A percentile compares a stretch with the other conserved stretches of the same genome.
These are phyloP conservation scores for Eupithecia insigniata DNA, from an alignment of 2,888 invertebrate genomes.

Conservation along the genomic window DNA sequence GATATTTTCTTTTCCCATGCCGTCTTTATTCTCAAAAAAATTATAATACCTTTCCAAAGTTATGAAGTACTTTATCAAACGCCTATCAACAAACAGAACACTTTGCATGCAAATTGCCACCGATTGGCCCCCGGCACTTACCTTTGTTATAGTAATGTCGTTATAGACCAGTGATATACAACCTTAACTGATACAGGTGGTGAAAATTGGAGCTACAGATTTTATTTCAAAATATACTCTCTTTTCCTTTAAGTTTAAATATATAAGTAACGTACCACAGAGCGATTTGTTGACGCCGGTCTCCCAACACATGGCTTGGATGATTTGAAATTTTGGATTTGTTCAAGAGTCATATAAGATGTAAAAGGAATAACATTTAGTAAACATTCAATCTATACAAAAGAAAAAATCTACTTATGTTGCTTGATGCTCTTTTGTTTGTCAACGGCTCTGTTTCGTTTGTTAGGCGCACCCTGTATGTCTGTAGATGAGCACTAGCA, in stretches of 20 bases:
- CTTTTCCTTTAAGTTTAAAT: background rate
- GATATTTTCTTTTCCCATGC: background rate
- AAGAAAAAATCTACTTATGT: no score
- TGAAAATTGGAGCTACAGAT: background rate
- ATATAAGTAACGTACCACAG: background rate
- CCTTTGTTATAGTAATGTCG: conserved; percentile 6
- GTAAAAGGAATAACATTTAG: background rate
- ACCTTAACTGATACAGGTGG: background rate
- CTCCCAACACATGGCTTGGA: background rate
- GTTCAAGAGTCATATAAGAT: background rate
- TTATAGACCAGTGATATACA: conserved; percentile 5
- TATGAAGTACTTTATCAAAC: background rate
- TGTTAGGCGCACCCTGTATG: background rate
- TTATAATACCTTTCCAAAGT: background rate
- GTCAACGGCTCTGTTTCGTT: background rate
- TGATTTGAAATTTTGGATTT: background rate
- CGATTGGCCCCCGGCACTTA: conserved; percentile 9
- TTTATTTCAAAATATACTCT: background rate
- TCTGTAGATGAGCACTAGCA: background rate
- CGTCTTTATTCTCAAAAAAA: background rate
- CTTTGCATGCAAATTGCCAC: conserved; percentile 7
- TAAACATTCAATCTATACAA: background rate
- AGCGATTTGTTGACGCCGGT: background rate
- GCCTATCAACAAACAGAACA: conserved; percentile 7
- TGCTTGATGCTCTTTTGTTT: background rate